Evolutionary conservation across 2,113 vertebrate species (phyloP).

Genomic region (Notiomystis cincta): DNA sequence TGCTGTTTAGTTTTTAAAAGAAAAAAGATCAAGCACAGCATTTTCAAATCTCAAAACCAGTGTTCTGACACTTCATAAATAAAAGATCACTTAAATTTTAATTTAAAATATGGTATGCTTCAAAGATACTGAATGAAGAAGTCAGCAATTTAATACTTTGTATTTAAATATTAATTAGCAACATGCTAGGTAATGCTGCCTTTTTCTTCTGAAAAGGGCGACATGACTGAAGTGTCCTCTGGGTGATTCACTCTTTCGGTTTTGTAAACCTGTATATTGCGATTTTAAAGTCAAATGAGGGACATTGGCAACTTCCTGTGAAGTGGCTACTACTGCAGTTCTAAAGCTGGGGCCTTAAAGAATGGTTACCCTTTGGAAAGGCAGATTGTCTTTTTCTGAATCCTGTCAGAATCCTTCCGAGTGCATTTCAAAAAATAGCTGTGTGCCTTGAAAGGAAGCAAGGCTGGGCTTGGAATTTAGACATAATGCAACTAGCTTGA

Average conservation of each 20-base stretch:
- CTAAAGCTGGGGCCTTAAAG: neutral
- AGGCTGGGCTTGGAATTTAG: neutral
- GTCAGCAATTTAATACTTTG: neutral
- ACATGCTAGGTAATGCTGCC: conserved; percentile 5
- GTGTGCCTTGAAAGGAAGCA: neutral
- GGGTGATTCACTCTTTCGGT: neutral
- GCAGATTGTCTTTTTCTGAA: neutral
- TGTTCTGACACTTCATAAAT: conserved; percentile 44
- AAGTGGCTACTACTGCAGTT: neutral
- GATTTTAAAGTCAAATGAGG: neutral
- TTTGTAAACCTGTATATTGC: neutral
- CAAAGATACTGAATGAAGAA: conserved; percentile 43
- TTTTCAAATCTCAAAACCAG: conserved; percentile 3
- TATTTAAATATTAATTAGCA: conserved; percentile 28
- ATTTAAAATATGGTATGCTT: conserved; percentile 46
- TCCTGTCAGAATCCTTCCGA: neutral
- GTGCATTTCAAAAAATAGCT: neutral
- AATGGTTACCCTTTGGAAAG: neutral
- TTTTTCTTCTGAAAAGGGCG: neutral
- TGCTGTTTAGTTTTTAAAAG: neutral
- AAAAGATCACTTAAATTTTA: conserved; percentile 61
- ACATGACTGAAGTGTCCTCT: neutral
- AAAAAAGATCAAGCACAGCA: neutral
- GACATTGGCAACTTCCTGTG: neutral
- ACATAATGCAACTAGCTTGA: neutral